Percentiles rank a stretch among this genome's conserved stretches.
Conservation (phyloP, 2,888 invertebrate species). For the Ormyrus nitidulus region DNA sequence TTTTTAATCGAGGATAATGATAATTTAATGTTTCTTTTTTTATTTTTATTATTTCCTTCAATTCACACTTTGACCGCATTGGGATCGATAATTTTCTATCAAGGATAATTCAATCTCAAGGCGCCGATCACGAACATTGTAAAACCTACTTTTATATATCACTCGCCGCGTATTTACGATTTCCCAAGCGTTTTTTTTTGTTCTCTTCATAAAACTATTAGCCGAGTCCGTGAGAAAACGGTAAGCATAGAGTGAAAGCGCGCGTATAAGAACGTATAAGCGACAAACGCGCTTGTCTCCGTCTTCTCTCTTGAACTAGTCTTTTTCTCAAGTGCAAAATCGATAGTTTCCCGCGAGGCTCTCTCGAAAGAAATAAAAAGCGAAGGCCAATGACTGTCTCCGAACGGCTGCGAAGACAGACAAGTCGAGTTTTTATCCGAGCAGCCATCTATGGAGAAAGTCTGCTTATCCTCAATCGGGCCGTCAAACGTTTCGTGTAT, state of each 20-base stretch:
- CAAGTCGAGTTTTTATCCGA: slow-evolving; percentile 20
- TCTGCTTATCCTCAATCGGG: not conserved
- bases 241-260: not conserved
- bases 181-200: not conserved
- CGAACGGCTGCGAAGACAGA: slow-evolving; percentile 5
- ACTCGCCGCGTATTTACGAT: no score
- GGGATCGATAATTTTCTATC: no score
- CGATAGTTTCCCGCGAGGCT: slow-evolving; percentile 21
- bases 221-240: not conserved
- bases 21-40: no score
- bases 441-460: slow-evolving; percentile 24
- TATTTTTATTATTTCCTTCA: no score
- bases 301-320: not conserved
- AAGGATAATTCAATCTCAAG: no score
- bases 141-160: no score
- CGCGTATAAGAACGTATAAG: not conserved
- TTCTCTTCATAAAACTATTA: no score
- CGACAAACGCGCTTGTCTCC: not conserved
- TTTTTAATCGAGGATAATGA: no score
- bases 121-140: no score
- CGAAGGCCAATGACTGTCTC: slow-evolving; percentile 34
- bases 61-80: no score
- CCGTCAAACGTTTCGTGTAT: not conserved
- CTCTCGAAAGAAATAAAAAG: not conserved
- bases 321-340: slow-evolving; percentile 25